Conservation (phyloP, 2,113 vertebrate genomes). For the Erinaceus europaeus region DNA sequence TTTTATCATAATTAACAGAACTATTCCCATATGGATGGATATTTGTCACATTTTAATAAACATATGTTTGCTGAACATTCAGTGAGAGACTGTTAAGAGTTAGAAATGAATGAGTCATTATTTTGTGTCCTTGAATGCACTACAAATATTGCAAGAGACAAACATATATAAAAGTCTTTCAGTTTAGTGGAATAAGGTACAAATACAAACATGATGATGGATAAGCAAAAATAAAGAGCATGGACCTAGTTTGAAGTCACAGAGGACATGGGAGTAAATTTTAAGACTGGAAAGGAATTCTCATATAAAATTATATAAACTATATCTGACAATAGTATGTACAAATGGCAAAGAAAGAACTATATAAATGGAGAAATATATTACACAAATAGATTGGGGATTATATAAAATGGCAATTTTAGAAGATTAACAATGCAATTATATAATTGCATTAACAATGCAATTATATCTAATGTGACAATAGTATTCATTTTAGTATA, state of each 20-base stretch:
- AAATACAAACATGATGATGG: neutral
- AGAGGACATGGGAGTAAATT: neutral
- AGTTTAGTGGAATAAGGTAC: neutral
- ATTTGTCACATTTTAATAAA: slow-evolving; percentile 31
- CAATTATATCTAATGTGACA: no score
- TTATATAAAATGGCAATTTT: neutral
- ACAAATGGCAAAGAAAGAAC: no score
- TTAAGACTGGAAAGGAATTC: neutral
- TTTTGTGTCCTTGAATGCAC: neutral
- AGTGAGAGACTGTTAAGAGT: neutral
- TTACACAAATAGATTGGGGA: neutral
- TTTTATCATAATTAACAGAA: neutral
- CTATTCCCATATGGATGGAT: neutral
- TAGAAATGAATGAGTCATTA: neutral
- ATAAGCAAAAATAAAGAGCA: neutral
- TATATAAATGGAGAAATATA: neutral
- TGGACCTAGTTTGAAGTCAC: neutral
- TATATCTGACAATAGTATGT: no score
- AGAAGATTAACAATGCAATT: no score
- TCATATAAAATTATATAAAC: neutral
- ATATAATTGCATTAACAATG: no score
- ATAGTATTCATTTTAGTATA: no score
- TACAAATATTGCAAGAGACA: neutral
- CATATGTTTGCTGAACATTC: neutral
- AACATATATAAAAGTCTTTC: neutral